Percentiles rank a stretch among this genome's conserved stretches.
These are phyloP conservation scores for Aromia moschata DNA, from an alignment of 2,888 invertebrate species.

Conservation along the genomic window DNA sequence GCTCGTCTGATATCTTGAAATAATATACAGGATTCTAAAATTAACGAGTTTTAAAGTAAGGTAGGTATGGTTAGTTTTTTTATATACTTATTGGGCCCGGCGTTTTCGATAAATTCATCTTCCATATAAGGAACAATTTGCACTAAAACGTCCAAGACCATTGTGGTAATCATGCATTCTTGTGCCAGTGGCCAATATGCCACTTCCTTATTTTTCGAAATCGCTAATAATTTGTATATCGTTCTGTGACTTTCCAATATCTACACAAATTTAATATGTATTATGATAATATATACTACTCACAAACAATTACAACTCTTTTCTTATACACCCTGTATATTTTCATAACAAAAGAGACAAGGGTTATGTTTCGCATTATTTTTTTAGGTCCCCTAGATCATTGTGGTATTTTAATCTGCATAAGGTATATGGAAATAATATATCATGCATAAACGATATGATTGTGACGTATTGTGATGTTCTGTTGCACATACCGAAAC, in stretches of 20 bases:
- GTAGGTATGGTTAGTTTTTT: not conserved
- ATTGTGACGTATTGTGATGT: no score
- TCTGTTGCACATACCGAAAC: constrained; percentile 23
- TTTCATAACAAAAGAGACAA: no score
- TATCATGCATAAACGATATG: no score
- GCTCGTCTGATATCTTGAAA: constrained; percentile 14
- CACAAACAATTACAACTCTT: no score
- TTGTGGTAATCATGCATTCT: constrained; percentile 33
- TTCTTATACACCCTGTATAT: no score
- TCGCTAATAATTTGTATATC: constrained; percentile 39
- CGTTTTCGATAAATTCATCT: constrained; percentile 47
- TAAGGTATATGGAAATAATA: no score
- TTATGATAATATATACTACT: no score
- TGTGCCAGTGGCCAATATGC: constrained; percentile 38
- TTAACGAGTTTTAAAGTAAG: not conserved
- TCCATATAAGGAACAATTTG: constrained; percentile 41
- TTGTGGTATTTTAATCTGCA: no score
- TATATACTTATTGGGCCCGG: constrained; percentile 44
- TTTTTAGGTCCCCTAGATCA: no score
- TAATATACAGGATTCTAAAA: constrained; percentile 31
- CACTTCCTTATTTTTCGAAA: constrained; percentile 32
- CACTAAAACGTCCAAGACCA: constrained; percentile 41
- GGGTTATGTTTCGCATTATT: no score
- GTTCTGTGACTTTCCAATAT: constrained; percentile 40
- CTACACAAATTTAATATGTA: constrained; percentile 14